Evolutionary conservation across 2,797 vertebrate species (phyloP).

Genomic region (Oreonectes daqikongensis): DNA sequence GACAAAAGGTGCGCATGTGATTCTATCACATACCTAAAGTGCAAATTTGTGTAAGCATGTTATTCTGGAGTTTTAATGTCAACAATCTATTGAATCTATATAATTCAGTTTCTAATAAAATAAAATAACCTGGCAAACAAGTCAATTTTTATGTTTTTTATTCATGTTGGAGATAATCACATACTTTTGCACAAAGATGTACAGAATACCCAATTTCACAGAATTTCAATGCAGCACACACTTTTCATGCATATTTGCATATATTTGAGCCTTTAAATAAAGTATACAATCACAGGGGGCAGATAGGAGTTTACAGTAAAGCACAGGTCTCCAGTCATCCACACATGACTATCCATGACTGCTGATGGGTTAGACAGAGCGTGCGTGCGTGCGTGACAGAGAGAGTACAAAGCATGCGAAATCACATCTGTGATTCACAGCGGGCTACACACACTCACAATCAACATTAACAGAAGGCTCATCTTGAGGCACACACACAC

Average conservation of each 20-base stretch:
- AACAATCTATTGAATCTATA: neutral
- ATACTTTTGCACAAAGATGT: neutral
- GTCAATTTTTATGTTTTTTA: neutral
- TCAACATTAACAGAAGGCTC: conserved; percentile 31
- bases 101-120: neutral
- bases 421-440: conserved; percentile 41
- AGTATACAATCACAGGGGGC: neutral
- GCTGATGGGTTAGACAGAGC: no score
- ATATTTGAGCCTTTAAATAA: neutral
- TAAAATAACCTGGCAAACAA: no score
- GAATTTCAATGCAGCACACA: neutral
- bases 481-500: conserved; percentile 34
- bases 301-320: neutral
- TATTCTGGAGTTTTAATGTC: no score
- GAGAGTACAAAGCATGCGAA: conserved; percentile 10
- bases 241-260: neutral
- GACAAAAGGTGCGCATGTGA: no score
- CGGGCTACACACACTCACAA: conserved; percentile 23
- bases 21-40: no score
- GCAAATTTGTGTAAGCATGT: no score
- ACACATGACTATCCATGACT: no score
- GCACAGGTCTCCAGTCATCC: conserved; percentile 7
- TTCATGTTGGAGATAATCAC: conserved; percentile 1
- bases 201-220: neutral
- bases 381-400: neutral